Conservation (phyloP, 2,797 vertebrate species). For the Oreonectes daqikongensis region DNA sequence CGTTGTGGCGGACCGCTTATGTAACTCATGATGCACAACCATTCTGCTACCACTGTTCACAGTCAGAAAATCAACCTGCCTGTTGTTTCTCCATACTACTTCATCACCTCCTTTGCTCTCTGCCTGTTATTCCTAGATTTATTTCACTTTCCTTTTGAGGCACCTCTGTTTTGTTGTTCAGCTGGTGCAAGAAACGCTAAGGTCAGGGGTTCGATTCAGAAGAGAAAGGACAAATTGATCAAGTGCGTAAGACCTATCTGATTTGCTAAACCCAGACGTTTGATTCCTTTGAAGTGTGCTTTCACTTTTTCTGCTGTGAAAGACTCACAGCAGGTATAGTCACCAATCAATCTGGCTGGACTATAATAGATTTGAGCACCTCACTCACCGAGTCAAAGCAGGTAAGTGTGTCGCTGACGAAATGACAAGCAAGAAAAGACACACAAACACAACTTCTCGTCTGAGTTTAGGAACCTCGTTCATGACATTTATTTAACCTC, state of each 20-base stretch:
- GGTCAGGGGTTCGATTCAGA: background rate
- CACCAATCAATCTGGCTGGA: constrained; percentile 34
- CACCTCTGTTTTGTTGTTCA: constrained; percentile 1
- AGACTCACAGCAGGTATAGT: constrained; percentile 25
- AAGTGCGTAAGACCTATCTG: background rate
- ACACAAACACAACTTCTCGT: constrained; percentile 26
- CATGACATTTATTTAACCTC: constrained; percentile 53
- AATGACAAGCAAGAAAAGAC: background rate
- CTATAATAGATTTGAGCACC: constrained; percentile 39
- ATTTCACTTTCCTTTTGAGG: constrained; percentile 8
- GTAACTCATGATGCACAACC: constrained; percentile 60
- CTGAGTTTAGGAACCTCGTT: constrained; percentile 24
- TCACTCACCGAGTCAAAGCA: constrained; percentile 17
- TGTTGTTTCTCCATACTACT: constrained; percentile 56
- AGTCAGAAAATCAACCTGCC: constrained; percentile 65
- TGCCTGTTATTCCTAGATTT: background rate
- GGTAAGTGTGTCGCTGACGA: background rate
- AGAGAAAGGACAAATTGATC: background rate
- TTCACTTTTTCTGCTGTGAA: constrained; percentile 55
- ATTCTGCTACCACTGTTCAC: constrained; percentile 52
- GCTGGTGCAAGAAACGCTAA: background rate
- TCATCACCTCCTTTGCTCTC: constrained; percentile 37
- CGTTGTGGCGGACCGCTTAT: constrained; percentile 63
- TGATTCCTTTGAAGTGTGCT: constrained; percentile 38
- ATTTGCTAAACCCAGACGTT: constrained; percentile 40